Evolutionary conservation across 2,888 invertebrate species (phyloP).

Genomic region (Mermis nigrescens): DNA sequence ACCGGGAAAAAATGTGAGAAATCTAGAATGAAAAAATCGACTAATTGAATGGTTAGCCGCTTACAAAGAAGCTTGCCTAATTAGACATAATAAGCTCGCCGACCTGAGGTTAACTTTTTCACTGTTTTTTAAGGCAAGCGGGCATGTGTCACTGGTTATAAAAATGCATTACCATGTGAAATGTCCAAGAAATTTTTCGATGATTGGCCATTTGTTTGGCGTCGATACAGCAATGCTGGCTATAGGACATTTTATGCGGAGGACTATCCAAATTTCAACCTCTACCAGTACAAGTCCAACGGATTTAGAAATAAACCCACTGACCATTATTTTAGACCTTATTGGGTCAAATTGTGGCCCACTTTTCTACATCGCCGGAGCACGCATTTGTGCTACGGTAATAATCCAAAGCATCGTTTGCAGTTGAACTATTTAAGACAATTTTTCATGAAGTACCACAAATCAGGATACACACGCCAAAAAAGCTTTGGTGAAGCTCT

Average conservation of each 20-base stretch:
- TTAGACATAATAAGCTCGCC: no score
- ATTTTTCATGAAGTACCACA: constrained; percentile 25
- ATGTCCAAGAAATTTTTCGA: constrained; percentile 25
- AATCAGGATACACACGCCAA: no score
- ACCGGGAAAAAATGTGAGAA: no score
- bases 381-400: constrained; percentile 24
- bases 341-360: constrained; percentile 28
- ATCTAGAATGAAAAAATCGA: no score
- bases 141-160: constrained; percentile 3
- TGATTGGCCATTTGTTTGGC: constrained; percentile 33
- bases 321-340: constrained; percentile 33
- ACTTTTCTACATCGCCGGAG: constrained; percentile 24
- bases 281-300: constrained; percentile 33
- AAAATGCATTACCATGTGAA: constrained; percentile 17
- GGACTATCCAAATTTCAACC: constrained; percentile 33
- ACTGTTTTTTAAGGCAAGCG: no score
- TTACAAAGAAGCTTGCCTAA: constrained; percentile 11
- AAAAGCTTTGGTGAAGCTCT: no score
- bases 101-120: no score
- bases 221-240: constrained; percentile 25
- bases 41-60: constrained; percentile 1
- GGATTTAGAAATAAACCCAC: constrained; percentile 33
- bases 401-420: constrained; percentile 23
- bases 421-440: constrained; percentile 29
- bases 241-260: constrained; percentile 35